A percentile compares a stretch with the other conserved stretches of the same genome.
phyloP scores from a whole-genome alignment of 2,888 invertebrate species.

The Euplexia lucipara region DNA sequence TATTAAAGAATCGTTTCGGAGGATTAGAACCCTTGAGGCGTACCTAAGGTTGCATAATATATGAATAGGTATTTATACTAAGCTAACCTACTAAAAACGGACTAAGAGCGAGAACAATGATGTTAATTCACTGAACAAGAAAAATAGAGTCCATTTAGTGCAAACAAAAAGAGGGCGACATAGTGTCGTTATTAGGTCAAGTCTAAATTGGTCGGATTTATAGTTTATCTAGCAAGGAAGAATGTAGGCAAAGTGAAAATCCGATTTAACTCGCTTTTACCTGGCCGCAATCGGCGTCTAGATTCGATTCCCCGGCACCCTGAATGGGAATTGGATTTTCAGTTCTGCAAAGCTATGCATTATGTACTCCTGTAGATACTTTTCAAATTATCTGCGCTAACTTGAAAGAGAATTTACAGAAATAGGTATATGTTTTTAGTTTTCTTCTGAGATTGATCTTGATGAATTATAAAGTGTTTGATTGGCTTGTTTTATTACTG shows the following conservation, averaged over 20 bases:
- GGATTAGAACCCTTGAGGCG: constrained; percentile 76
- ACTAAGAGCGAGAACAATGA: background rate
- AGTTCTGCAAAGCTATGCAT: constrained; percentile 83
- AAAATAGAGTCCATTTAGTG: constrained; percentile 1
- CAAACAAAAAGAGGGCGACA: background rate
- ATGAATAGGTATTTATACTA: constrained; percentile 40
- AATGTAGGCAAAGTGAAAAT: constrained; percentile 79
- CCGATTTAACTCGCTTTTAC: constrained; percentile 83
- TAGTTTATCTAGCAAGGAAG: constrained; percentile 69
- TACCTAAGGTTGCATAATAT: constrained; percentile 70
- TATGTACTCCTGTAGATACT: constrained; percentile 77
- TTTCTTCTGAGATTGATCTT: constrained; percentile 28
- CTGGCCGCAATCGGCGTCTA: constrained; percentile 85
- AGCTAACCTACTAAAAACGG: constrained; percentile 4
- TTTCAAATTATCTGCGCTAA: constrained; percentile 75
- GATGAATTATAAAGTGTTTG: constrained; percentile 9
- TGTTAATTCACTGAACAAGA: constrained; percentile 13
- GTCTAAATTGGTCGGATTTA: constrained; percentile 64
- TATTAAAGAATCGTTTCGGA: constrained; percentile 82
- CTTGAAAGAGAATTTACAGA: constrained; percentile 50
- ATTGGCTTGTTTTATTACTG: constrained; percentile 14
- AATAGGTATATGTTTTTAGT: constrained; percentile 50
- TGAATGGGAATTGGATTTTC: constrained; percentile 87
- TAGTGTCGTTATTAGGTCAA: constrained; percentile 39
- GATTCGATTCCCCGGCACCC: constrained; percentile 83